These are phyloP conservation scores for Enteromius radiatus DNA, from an alignment of 2,797 vertebrate genomes.

Conservation along the genomic window DNA sequence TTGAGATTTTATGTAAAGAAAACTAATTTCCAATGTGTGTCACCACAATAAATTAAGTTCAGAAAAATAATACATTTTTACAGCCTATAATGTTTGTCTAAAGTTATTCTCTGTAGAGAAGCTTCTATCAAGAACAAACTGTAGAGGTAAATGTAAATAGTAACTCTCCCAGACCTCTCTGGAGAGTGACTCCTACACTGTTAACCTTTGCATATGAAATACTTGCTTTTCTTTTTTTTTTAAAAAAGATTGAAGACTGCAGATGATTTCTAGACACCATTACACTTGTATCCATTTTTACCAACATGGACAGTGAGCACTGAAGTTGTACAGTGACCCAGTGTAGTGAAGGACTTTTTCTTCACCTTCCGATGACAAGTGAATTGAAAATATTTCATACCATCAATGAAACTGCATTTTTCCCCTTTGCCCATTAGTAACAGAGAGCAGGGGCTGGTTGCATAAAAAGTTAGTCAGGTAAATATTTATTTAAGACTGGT, in stretches of 20 bases:
- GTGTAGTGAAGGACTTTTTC: background rate
- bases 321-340: background rate
- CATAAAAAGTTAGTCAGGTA: no score
- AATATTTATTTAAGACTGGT: no score
- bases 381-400: background rate
- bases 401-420: background rate
- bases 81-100: background rate
- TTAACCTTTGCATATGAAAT: background rate
- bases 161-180: background rate
- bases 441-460: background rate
- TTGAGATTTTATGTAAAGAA: background rate
- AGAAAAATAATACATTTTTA: background rate
- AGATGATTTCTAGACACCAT: background rate
- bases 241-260: background rate
- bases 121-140: background rate
- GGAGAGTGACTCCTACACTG: background rate
- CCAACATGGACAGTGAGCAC: background rate
- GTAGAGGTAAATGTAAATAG: conserved; percentile 10
- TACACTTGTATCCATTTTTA: background rate
- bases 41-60: background rate
- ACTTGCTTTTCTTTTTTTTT: background rate
- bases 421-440: background rate
- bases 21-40: background rate
- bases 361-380: background rate
- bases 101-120: background rate